Evolutionary conservation across 2,113 vertebrate species (phyloP).

Genomic region (Zosterops hypoxanthus): DNA sequence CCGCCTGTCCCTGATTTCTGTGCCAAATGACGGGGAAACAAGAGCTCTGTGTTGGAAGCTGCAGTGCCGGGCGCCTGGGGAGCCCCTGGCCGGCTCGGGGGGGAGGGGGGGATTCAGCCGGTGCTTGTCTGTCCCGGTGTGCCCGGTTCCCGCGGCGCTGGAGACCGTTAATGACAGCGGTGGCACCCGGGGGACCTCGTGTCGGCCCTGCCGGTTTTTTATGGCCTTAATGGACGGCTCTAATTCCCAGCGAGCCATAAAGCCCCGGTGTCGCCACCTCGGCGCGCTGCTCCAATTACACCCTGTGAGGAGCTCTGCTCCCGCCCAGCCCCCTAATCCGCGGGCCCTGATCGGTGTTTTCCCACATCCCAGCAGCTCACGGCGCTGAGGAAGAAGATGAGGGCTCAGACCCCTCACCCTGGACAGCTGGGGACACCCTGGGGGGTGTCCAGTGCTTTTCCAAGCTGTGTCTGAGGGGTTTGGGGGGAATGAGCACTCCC

Average conservation of each 20-base stretch:
- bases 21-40: background rate
- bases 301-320: background rate
- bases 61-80: background rate
- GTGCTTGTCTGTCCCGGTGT: background rate
- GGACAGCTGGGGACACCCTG: background rate
- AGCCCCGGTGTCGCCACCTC: background rate
- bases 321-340: rapidly evolving
- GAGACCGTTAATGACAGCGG: rapidly evolving
- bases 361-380: rapidly evolving
- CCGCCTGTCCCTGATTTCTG: background rate
- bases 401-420: rapidly evolving
- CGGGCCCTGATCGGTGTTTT: rapidly evolving
- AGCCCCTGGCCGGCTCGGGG: rapidly evolving
- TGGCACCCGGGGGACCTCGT: background rate
- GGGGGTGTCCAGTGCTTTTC: background rate
- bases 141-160: rapidly evolving
- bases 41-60: background rate
- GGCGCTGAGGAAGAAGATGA: background rate
- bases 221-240: background rate
- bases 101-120: background rate
- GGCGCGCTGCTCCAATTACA: background rate
- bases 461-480: background rate
- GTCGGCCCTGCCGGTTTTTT: background rate
- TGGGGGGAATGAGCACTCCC: background rate
- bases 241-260: background rate